These are phyloP conservation scores for Ochropleura plecta DNA, from an alignment of 2,888 invertebrate genomes.

Conservation along the genomic window DNA sequence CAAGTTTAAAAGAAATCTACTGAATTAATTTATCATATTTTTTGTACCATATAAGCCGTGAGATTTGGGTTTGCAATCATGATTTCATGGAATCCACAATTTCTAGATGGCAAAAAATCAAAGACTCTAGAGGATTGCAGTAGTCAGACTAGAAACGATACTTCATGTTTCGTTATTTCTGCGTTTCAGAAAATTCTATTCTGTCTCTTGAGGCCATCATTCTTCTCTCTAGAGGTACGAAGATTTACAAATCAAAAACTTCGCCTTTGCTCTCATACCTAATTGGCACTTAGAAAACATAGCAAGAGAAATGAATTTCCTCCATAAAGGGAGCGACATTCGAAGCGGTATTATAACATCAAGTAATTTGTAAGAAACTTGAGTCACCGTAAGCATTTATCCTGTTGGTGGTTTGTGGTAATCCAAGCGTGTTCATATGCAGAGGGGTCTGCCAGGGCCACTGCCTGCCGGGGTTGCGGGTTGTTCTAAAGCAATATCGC, in stretches of 20 bases:
- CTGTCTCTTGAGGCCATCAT: no score
- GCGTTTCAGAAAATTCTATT: constrained; percentile 14
- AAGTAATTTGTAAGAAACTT: neutral
- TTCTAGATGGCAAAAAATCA: neutral
- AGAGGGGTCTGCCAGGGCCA: no score
- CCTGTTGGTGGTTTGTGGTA: neutral
- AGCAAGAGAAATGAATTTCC: neutral
- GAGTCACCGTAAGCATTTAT: neutral
- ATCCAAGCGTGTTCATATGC: neutral
- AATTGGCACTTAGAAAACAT: constrained; percentile 21
- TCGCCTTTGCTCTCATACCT: neutral
- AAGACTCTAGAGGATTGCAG: constrained; percentile 8
- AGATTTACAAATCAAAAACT: constrained; percentile 16
- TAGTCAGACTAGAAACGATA: neutral
- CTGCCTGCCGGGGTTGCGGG: no score
- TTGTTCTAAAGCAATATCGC: no score
- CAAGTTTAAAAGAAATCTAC: no score
- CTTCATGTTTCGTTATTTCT: constrained; percentile 12
- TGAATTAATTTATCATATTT: no score
- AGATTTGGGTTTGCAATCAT: neutral
- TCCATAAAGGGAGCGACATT: neutral
- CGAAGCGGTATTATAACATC: neutral
- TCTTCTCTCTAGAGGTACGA: neutral
- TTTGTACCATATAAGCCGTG: no score
- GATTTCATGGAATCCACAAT: neutral